phyloP scores from a whole-genome alignment of 2,888 invertebrate genomes.

The Galeruca laticollis region DNA sequence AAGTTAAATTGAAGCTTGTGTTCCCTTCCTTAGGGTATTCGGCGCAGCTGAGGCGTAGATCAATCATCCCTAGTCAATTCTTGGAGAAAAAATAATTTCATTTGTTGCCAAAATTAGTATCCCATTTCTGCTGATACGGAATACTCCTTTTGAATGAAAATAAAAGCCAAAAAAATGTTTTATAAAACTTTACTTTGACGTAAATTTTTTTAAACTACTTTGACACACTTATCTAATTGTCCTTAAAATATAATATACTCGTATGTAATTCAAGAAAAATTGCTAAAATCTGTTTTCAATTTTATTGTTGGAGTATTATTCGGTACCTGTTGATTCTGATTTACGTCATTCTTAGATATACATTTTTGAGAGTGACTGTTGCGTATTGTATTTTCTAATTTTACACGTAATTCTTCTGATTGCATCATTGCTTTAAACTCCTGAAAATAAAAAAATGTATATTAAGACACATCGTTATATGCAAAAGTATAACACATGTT shows the following conservation, averaged over 20 bases:
- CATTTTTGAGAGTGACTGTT: conserved; percentile 75
- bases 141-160: not conserved
- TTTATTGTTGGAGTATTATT: conserved; percentile 82
- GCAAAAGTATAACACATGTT: conserved; percentile 1
- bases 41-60: too few species aligned
- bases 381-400: conserved; percentile 88
- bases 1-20: too few species aligned
- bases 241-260: not conserved
- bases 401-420: conserved; percentile 81
- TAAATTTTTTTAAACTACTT: not conserved
- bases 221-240: not conserved
- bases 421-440: conserved; percentile 95
- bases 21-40: too few species aligned
- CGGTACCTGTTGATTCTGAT: conserved; percentile 63
- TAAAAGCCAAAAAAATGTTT: not conserved
- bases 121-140: conserved; percentile 24
- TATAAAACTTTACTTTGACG: not conserved
- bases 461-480: conserved; percentile 3
- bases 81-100: too few species aligned
- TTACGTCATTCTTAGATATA: conserved; percentile 67
- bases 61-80: too few species aligned
- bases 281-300: conserved; percentile 94
- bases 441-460: conserved; percentile 60
- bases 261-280: conserved; percentile 75
- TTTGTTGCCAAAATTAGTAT: too few species aligned